Evolutionary conservation across 1,140 invertebrate genomes (phyloP), one percentile per base, ranked within the genome.

Genomic region (Papilio polyxenes): DNA sequence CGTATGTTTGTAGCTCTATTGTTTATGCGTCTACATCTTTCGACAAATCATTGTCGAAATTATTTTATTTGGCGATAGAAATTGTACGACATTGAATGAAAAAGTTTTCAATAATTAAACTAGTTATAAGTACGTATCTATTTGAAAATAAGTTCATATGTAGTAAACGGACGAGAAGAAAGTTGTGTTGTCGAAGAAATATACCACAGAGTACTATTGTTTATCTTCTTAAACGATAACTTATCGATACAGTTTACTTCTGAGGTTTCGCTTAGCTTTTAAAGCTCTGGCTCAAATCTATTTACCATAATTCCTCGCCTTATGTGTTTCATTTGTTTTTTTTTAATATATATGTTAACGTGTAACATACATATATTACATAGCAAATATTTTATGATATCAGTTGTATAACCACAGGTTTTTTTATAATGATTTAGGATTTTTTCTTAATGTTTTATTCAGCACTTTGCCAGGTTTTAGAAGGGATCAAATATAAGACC

Each of bases 401-500:
- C 59, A 10, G 20, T 65, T 65, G 20, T 5, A 2, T 53, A 76
- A 76, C 48, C 44, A 75, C 11, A 13, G 48, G 53, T 51, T 59
- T 59, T 59, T n/a, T 62, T 37, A 62, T 53, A 79, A 62, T 56
- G 53, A 79, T 17, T 62, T 48, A 9, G 49, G n/a, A 59, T 13
- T 53, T 17, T 53, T 62, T 62, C 78, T 65, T n/a, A 9, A 80
- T 80, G 1, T 69, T 65, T 80, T 69, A 80, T 80, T 80, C 59
- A 80, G 40, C 40, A 69, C 40, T 20, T 80, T 69, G 11, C 78
- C 59, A 59, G 78, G 78, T 65, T 65, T 80, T 80, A 80, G 78
- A 80, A 80, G 37, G 78, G 78, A 80, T 65, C 40, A 76, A 80
- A 80, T 48, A 48, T 7, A 9, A 80, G 78, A 65, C 78, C 78